A percentile compares a stretch with the other conserved stretches of the same genome.
Conservation (phyloP, 2,113 vertebrate species). For the Pithys albifrons region DNA sequence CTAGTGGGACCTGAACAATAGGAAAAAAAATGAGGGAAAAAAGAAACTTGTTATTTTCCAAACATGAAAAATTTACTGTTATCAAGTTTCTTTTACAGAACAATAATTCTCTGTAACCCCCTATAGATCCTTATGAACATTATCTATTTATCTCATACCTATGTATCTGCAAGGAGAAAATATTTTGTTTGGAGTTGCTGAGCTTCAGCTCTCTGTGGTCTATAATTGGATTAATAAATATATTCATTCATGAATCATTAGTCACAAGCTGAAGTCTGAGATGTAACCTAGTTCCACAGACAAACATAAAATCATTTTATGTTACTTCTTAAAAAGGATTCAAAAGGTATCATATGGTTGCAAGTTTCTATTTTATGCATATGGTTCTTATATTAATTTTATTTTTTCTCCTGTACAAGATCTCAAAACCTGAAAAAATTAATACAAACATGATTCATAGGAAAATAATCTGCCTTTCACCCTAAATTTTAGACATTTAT, state of each 20-base stretch:
- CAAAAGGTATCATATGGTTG: neutral
- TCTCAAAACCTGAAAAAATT: neutral
- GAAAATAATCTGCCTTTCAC: neutral
- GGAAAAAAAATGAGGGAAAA: neutral
- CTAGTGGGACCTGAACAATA: neutral
- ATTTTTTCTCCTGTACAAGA: neutral
- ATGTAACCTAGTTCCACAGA: neutral
- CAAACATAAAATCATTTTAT: neutral
- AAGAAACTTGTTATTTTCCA: neutral
- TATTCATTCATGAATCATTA: constrained; percentile 15
- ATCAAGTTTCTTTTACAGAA: neutral
- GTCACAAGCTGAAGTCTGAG: neutral
- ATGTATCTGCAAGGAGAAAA: neutral
- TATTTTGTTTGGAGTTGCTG: neutral
- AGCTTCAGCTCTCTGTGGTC: neutral
- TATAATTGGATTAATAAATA: constrained; percentile 33
- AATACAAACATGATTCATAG: neutral
- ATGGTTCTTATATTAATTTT: neutral
- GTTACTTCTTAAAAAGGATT: neutral
- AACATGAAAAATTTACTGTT: neutral
- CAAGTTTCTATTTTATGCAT: neutral
- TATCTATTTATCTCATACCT: constrained; percentile 1
- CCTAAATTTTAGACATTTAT: neutral
- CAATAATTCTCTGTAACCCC: constrained; percentile 9
- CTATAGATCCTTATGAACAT: neutral